A percentile compares a stretch with the other conserved stretches of the same genome.
phyloP scores from a whole-genome alignment of 2,113 vertebrate species.

The Psilopsiagon aymara region DNA sequence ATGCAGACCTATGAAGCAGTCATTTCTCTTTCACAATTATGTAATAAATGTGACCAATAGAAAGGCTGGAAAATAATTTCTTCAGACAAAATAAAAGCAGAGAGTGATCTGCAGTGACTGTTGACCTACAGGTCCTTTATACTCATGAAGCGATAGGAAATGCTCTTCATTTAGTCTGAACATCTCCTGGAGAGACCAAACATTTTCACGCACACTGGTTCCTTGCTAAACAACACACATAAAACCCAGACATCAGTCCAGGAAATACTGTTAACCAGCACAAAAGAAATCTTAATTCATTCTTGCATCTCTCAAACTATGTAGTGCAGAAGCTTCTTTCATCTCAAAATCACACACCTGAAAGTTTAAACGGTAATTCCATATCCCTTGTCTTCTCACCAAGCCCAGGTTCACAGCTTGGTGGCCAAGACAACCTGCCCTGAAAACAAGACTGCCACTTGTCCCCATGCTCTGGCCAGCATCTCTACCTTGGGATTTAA shows the following conservation, averaged over 20 bases:
- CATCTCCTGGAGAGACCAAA: neutral
- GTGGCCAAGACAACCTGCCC: neutral
- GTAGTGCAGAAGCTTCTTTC: neutral
- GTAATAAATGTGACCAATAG: neutral
- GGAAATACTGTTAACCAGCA: neutral
- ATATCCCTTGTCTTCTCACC: neutral
- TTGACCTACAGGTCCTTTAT: neutral
- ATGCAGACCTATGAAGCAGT: neutral
- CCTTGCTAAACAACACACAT: fast-evolving
- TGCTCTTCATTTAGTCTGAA: neutral
- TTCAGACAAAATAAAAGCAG: neutral
- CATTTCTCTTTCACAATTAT: neutral
- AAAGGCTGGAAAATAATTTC: neutral
- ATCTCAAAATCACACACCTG: neutral
- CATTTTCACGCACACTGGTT: neutral
- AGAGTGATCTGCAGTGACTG: neutral
- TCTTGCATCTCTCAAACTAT: too few relatives aligned
- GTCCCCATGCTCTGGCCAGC: neutral
- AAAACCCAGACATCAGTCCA: neutral
- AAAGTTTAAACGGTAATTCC: too few relatives aligned
- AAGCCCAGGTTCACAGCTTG: neutral
- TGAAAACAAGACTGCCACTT: fast-evolving
- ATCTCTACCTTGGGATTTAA: too few relatives aligned
- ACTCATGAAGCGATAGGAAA: neutral
- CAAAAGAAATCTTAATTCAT: neutral